These are phyloP conservation scores for Hydraecia micacea DNA, from an alignment of 2,888 invertebrate genomes.

Conservation along the genomic window DNA sequence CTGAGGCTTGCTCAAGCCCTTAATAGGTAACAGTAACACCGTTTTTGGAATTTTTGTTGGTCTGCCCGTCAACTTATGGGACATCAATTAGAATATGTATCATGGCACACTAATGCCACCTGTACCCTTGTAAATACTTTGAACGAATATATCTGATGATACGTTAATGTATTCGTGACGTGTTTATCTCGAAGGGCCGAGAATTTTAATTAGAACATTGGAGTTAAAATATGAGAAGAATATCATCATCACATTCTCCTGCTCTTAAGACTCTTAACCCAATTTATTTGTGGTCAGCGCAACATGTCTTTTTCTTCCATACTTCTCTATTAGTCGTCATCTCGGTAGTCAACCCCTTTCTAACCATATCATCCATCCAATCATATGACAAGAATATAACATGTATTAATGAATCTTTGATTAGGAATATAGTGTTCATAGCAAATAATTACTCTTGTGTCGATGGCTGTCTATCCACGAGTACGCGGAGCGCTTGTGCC, in stretches of 20 bases:
- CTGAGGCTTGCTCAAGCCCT: conserved; percentile 60
- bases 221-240: conserved; percentile 16
- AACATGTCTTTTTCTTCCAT: background rate
- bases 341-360: background rate
- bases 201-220: conserved; percentile 21
- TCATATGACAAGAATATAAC: background rate
- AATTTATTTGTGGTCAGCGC: background rate
- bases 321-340: background rate
- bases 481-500: conserved; percentile 38
- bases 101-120: conserved; percentile 41
- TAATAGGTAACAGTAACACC: conserved; percentile 67
- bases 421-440: conserved; percentile 5
- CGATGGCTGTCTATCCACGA: conserved; percentile 1
- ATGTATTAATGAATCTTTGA: conserved; percentile 11
- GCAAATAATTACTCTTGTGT: conserved; percentile 6
- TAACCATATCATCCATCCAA: background rate
- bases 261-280: background rate
- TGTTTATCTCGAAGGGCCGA: conserved; percentile 12
- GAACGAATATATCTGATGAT: conserved; percentile 33
- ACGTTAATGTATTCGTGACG: conserved; percentile 21
- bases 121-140: conserved; percentile 41
- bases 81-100: conserved; percentile 54
- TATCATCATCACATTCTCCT: background rate
- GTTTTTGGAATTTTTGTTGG: conserved; percentile 66
- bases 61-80: conserved; percentile 57